phyloP scores from a whole-genome alignment of 2,888 invertebrate genomes.

The Cistogaster globosa region DNA sequence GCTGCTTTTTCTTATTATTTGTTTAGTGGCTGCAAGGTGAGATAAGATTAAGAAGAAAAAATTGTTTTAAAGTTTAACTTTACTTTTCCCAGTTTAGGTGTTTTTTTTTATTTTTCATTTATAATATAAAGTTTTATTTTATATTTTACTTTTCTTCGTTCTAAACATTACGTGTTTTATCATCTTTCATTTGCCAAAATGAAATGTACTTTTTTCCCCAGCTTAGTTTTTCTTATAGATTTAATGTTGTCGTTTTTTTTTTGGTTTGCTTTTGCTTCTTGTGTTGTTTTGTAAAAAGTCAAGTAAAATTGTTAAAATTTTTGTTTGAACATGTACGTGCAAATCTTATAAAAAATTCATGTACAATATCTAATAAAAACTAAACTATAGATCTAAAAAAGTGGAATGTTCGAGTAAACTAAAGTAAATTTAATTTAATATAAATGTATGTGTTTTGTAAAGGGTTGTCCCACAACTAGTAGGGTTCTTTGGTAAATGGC shows the following conservation, averaged over 20 bases:
- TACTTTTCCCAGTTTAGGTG: conserved; percentile 40
- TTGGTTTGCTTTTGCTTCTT: too few relatives aligned
- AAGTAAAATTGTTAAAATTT: conserved; percentile 6
- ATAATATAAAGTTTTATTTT: conserved; percentile 23
- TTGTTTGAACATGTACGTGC: conserved; percentile 6
- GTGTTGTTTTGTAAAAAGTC: neutral
- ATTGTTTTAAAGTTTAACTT: conserved; percentile 59
- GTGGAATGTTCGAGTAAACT: neutral
- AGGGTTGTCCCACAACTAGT: too few relatives aligned
- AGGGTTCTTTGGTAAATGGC: too few relatives aligned
- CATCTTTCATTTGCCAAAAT: conserved; percentile 1
- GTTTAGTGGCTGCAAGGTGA: conserved; percentile 65
- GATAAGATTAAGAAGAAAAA: conserved; percentile 65
- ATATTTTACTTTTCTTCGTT: neutral
- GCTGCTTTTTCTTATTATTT: conserved; percentile 30
- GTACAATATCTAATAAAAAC: conserved; percentile 15
- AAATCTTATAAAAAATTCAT: conserved; percentile 46
- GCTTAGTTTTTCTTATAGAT: neutral
- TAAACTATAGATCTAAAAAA: conserved; percentile 6
- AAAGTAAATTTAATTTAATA: too few relatives aligned
- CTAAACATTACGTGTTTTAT: neutral
- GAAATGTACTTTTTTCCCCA: neutral
- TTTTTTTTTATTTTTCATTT: neutral
- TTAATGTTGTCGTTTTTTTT: neutral
- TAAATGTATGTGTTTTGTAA: too few relatives aligned